Evolutionary conservation across 2,113 vertebrate species (phyloP), one percentile per base, ranked within the genome.

Genomic region (Oncorhynchus gorbuscha): DNA sequence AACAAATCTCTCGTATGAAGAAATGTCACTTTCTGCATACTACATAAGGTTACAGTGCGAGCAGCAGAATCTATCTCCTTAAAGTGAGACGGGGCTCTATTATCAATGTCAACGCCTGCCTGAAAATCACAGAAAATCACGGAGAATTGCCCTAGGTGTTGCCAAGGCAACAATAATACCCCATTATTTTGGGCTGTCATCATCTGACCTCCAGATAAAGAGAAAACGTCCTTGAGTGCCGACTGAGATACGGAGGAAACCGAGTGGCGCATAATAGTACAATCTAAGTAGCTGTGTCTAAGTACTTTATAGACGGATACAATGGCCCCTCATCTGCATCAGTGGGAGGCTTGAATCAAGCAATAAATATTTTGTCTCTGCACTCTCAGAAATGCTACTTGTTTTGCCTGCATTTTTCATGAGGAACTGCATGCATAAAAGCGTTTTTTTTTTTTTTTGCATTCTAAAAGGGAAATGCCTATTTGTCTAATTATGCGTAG

Each of bases 121-220:
- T 59, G 81, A 84, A 91, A 92, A 93, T 91, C 85, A 89, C 81
- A 86, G 80, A 84, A 91, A 92, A 93, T 91, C 85, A 89, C 81
- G 86, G 85, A 89, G 92, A 92, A 92, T 92, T 90, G 89, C 87
- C 90, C 84, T 8, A 35, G 62, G 9, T 85, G 91, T 94, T 94
- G 85, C 90, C 93, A 80, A 81, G 92, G 91, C 87, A 93, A 94
- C 93, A 89, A 85, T 87, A 80, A 92, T 82, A 93, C 86, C 92
- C 91, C 85, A 80, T 88, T 88, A 93, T 93, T 93, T 91, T 72
- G 73, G 79, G 66, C 84, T 86, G 87, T 91, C 84, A 91, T 84
- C 76, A 73, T 74, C 79, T 88, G 85, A 90, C 82, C 81, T 81
- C 76, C 61, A 80, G 85, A 89, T 84, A 76, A 76, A 0, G 24